Base-by-base conservation (phyloP, 2,888 invertebrate species). In the Xestia xanthographa region DNA sequence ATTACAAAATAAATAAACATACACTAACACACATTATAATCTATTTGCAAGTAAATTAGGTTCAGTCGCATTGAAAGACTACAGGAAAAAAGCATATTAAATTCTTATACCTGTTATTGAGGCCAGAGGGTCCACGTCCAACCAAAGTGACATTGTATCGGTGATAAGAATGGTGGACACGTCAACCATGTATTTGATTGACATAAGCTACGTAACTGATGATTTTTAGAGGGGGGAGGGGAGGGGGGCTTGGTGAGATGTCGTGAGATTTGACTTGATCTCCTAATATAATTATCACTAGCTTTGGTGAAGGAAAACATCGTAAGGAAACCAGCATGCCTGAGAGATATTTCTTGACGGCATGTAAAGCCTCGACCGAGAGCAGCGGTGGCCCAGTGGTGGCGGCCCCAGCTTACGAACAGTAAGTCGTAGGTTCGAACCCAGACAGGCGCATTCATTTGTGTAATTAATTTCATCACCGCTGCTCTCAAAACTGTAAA, bases 11-110 rank as follows among this genome's bases (percentile, higher is more conserved):
- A 60, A 68, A 53, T 77, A 63, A n/a, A 62, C 43, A 50, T 43
- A 43, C 50, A 43, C 34, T 34, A 34, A 77, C 29, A 71, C 48
- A 48, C 14, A 74, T 66, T 66, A 50, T 43, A 78, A 80, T 56
- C 26, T 48, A 66, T 66, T 81, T 60, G 66, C 56, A 60, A 74
- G 75, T 66, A 75, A 48, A 60, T 50, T 74, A 80, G 53, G 9
- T 41, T 56, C 12, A 62, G 9, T 72, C 43, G 5, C 26, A 73
- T 73, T 73, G 50, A 43, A 34, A 66, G 8, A 29, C 4, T 11
- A 4, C 29, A 62, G 34, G 26, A 48, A 43, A 45, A 43, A 50
- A 34, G 34, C 38, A 34, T 34, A 2, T 29, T 60, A 20, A 60
- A 41, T 41, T 60, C 22, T 3, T 38, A 29, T 41, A 50, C 22